Conservation (phyloP, 2,888 invertebrate species). For the Hecatera dysodea region DNA sequence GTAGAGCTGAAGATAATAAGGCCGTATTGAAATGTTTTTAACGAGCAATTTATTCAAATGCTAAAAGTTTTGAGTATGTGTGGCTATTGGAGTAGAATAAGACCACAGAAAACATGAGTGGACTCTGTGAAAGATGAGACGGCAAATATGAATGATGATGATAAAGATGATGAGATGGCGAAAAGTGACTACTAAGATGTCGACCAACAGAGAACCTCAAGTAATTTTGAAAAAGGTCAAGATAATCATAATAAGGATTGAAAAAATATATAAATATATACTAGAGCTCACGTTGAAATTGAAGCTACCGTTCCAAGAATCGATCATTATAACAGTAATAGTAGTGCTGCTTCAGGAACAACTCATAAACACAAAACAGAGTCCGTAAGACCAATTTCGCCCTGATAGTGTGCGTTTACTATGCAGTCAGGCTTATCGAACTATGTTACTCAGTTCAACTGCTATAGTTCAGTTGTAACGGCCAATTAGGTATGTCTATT, state of each 20-base stretch:
- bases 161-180: too few relatives aligned
- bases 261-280: too few relatives aligned
- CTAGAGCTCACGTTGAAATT: not conserved
- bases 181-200: too few relatives aligned
- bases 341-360: not conserved
- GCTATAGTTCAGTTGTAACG: not conserved
- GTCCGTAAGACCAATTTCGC: not conserved
- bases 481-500: slow-evolving; percentile 28
- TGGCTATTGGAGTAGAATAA: not conserved
- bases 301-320: not conserved
- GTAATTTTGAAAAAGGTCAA: too few relatives aligned
- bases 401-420: slow-evolving; percentile 13
- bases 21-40: too few relatives aligned
- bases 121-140: not conserved
- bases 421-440: slow-evolving; percentile 17
- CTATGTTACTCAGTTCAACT: slow-evolving; percentile 24
- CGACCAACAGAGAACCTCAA: too few relatives aligned
- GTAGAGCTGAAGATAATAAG: not conserved
- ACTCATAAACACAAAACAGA: not conserved
- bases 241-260: too few relatives aligned
- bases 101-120: not conserved
- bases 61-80: not conserved
- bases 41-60: not conserved
- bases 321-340: not conserved
- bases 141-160: too few relatives aligned